Percentiles rank a stretch among this genome's conserved stretches.
phyloP scores from a whole-genome alignment of 2,888 invertebrate genomes.

The Exocentrus adspersus region DNA sequence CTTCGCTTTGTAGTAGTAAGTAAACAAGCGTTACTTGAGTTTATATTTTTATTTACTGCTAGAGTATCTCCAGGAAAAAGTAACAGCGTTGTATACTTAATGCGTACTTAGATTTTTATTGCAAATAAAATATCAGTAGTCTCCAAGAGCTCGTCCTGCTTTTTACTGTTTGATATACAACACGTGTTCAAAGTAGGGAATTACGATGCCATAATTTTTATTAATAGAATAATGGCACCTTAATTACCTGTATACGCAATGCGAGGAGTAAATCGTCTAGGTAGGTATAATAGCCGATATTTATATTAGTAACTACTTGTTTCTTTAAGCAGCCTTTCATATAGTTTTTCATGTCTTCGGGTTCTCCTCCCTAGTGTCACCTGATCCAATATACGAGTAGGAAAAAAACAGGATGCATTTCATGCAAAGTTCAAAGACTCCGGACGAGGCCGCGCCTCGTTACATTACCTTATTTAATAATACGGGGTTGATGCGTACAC shows the following conservation, averaged over 20 bases:
- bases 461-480: slow-evolving; percentile 11
- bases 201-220: slow-evolving; percentile 7
- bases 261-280: too few species aligned
- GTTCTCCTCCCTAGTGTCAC: not conserved
- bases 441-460: slow-evolving; percentile 6
- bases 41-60: too few species aligned
- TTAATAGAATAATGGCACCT: not conserved
- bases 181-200: not conserved
- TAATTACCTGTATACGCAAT: not conserved
- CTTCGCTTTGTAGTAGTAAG: too few species aligned
- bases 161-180: not conserved
- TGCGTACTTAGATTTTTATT: too few species aligned
- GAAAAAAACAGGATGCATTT: slow-evolving; percentile 11
- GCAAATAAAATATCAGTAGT: too few species aligned
- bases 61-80: not conserved
- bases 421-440: slow-evolving; percentile 1
- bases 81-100: too few species aligned
- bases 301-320: too few species aligned
- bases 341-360: not conserved
- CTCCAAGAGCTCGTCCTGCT: too few species aligned
- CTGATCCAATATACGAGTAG: not conserved
- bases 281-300: too few species aligned
- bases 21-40: too few species aligned
- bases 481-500: slow-evolving; percentile 5
- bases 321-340: too few species aligned